Conservation (phyloP, 2,113 vertebrate species). For the Vireo altiloquus region DNA sequence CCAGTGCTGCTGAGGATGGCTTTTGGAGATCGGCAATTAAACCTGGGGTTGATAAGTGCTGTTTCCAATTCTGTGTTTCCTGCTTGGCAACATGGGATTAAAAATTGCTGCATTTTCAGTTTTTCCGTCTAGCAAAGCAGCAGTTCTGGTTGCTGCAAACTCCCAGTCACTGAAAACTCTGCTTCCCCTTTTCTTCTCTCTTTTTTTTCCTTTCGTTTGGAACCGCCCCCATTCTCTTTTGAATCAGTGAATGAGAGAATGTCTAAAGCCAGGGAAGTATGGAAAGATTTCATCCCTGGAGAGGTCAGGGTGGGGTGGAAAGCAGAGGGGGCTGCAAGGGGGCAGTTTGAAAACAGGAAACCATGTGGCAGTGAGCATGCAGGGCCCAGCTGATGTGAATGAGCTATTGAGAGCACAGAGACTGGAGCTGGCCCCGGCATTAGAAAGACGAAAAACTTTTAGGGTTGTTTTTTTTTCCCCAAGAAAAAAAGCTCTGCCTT, state of each 20-base stretch:
- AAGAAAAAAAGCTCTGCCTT: neutral
- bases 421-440: neutral
- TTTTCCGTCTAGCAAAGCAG: neutral
- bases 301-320: slow-evolving; percentile 55
- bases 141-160: neutral
- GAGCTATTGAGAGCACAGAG: slow-evolving; percentile 51
- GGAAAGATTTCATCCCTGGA: slow-evolving; percentile 55
- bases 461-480: neutral
- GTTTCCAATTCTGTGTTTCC: neutral
- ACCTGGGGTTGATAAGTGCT: neutral
- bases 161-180: neutral
- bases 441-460: neutral
- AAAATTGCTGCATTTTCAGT: neutral
- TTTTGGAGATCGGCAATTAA: neutral
- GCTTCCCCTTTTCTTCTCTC: neutral
- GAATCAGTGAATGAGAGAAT: slow-evolving; percentile 53
- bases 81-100: neutral
- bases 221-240: neutral
- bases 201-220: neutral
- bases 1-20: fast-evolving
- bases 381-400: slow-evolving; percentile 52
- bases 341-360: slow-evolving; percentile 67
- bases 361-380: slow-evolving; percentile 48
- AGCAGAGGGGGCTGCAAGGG: slow-evolving; percentile 42
- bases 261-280: slow-evolving; percentile 42